phyloP scores from a whole-genome alignment of 1,140 invertebrate species.

The Cryptotermes secundus region DNA sequence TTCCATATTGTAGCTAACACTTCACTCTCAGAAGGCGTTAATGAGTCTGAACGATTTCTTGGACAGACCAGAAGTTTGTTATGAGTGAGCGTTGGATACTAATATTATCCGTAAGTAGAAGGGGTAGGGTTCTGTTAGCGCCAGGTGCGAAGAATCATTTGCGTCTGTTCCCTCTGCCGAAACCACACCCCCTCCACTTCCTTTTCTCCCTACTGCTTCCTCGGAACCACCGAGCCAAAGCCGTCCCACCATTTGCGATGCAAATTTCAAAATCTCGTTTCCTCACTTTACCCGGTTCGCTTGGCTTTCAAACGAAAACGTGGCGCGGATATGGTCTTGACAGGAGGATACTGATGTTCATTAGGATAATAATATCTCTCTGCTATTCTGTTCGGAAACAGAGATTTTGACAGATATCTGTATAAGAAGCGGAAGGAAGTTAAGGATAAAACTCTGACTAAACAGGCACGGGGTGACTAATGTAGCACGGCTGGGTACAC shows the following conservation, averaged over 20 bases:
- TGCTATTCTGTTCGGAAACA: not conserved
- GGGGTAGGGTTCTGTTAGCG: not conserved
- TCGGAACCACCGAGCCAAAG: not conserved
- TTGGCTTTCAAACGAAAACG: not conserved
- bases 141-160: not conserved
- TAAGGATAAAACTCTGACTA: too few relatives aligned
- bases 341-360: not conserved
- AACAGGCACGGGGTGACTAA: too few relatives aligned
- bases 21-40: too few relatives aligned
- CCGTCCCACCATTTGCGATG: not conserved
- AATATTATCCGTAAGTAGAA: not conserved
- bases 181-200: not conserved
- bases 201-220: not conserved
- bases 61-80: not conserved
- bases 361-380: not conserved
- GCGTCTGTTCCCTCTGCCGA: not conserved
- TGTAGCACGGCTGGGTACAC: too few relatives aligned
- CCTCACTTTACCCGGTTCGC: not conserved
- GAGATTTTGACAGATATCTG: not conserved
- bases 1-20: too few relatives aligned
- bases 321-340: not conserved
- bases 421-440: not conserved
- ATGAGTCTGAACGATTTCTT: too few relatives aligned
- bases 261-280: slow-evolving; percentile 20
- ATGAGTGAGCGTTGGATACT: not conserved